Percentiles rank a stretch among this genome's conserved stretches.
Conservation (phyloP, 2,888 invertebrate genomes). For the Chydorus sphaericus region DNA sequence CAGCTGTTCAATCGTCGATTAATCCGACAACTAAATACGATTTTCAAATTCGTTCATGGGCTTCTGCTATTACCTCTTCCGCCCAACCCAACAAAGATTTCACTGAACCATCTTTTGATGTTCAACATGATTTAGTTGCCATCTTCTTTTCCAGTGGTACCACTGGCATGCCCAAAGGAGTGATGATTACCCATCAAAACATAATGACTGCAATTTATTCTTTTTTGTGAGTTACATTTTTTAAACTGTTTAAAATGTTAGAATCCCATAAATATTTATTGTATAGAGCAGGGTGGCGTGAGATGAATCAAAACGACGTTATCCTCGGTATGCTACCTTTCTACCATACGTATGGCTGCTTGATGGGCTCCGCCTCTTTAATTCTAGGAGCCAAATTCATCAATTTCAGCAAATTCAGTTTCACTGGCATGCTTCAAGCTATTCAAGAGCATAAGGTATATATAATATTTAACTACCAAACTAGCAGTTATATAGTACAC, state of each 20-base stretch:
- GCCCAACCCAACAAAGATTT: background rate
- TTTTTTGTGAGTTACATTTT: conserved; percentile 17
- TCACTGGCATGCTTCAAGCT: conserved; percentile 51
- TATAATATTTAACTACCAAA: background rate
- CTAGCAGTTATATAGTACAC: too few relatives aligned
- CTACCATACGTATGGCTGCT: conserved; percentile 68
- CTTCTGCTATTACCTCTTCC: too few relatives aligned
- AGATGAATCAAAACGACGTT: conserved; percentile 27
- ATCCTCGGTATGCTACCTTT: conserved; percentile 57
- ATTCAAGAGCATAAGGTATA: conserved; percentile 49
- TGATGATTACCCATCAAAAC: conserved; percentile 54
- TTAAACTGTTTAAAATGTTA: too few relatives aligned
- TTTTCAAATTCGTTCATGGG: too few relatives aligned
- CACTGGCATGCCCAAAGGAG: conserved; percentile 65
- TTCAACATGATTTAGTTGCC: conserved; percentile 31
- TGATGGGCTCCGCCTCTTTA: conserved; percentile 43
- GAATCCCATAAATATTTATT: conserved; percentile 24
- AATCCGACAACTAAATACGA: too few relatives aligned
- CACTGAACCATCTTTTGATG: conserved; percentile 12
- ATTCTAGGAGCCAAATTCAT: conserved; percentile 39
- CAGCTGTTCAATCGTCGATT: too few relatives aligned
- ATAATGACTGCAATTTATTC: conserved; percentile 33
- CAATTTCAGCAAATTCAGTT: conserved; percentile 51
- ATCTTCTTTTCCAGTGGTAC: conserved; percentile 70
- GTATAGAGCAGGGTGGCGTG: conserved; percentile 30